Evolutionary conservation across 1,140 invertebrate species (phyloP), one percentile per base, ranked within the genome.

Genomic region (Sinella curviseta): DNA sequence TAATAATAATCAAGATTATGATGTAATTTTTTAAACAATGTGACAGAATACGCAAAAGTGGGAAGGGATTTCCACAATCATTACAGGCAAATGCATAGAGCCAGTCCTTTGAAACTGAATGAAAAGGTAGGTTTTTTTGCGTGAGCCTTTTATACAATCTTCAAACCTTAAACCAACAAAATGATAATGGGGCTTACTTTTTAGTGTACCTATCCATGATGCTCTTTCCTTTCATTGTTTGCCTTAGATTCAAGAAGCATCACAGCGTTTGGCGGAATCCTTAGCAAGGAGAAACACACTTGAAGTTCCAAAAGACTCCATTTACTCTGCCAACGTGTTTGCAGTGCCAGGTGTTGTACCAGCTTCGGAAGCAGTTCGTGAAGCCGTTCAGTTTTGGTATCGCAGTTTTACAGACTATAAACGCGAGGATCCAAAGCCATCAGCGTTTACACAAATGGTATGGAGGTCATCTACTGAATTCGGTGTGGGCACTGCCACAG

Each of bases 371-470:
- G 74, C 74, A 31, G 74, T 75, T 20, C 74, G 74, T 26, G 34
- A 75, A 75, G 74, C 74, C 12, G 74, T 75, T 12, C 74, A 75
- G 26, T 75, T 48, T 75, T 75, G 74, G 74, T 75, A 75, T 30
- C 34, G 74, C 39, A 54, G 74, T 26, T 75, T 75, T 30, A 39
- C 74, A 8, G 34, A 48, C 35, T 75, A 75, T 35, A 54, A 75
- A 48, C 34, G 74, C 4, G 39, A 54, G n/a, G 35, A 75, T 36
- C 74, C 74, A 26, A 36, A 4, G 3, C 74, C 74, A 14, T 39
- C 34, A 4, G 33, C 74, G 28, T 75, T 75, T 26, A 14, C 74
- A 8, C 74, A 75, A 48, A 39, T 75, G 74, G 39, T 75, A n/a
- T 75, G 74, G 74, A 36, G 39, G 14, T 4, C 33, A 1, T 48